Evolutionary conservation across 2,888 invertebrate genomes (phyloP).

Genomic region (Melipona bicolor): DNA sequence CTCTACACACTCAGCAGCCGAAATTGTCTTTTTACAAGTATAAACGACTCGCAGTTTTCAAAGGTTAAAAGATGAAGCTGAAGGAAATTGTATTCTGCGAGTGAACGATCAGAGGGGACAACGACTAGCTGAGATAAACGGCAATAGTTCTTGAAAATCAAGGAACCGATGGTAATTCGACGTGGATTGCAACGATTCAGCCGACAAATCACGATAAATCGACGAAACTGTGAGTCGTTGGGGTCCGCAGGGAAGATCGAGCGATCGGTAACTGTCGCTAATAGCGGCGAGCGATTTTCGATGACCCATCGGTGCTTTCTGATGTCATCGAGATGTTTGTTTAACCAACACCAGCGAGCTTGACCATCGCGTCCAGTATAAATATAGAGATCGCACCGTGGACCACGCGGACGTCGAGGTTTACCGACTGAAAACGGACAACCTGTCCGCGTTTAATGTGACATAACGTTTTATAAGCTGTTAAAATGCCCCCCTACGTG

Average conservation of each 20-base stretch:
- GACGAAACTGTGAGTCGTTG: not conserved
- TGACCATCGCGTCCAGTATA: not conserved
- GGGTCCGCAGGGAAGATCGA: not conserved
- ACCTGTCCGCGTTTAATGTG: slow-evolving; percentile 10
- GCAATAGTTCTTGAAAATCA: not conserved
- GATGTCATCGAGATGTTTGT: slow-evolving; percentile 30
- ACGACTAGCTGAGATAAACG: not conserved
- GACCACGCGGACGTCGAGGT: not conserved
- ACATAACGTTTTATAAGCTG: slow-evolving; percentile 3
- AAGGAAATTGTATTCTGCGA: not conserved
- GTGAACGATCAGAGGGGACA: not conserved
- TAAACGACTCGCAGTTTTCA: too few relatives aligned
- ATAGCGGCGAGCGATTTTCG: slow-evolving; percentile 23
- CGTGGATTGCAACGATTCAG: not conserved
- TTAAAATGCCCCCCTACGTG: not conserved
- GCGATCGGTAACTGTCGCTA: slow-evolving; percentile 21
- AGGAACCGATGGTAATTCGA: not conserved
- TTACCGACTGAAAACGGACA: not conserved
- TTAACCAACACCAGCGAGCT: slow-evolving; percentile 22
- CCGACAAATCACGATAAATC: not conserved
- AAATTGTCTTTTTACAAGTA: too few relatives aligned
- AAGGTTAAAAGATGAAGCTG: not conserved
- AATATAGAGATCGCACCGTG: slow-evolving; percentile 29
- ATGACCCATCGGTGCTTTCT: slow-evolving; percentile 19
- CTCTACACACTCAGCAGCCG: too few relatives aligned